A percentile compares a stretch with the other conserved stretches of the same genome.
These are phyloP conservation scores for Plumapathes pennacea DNA, from an alignment of 92 coral and sea anemone genomes.

Conservation along the genomic window DNA sequence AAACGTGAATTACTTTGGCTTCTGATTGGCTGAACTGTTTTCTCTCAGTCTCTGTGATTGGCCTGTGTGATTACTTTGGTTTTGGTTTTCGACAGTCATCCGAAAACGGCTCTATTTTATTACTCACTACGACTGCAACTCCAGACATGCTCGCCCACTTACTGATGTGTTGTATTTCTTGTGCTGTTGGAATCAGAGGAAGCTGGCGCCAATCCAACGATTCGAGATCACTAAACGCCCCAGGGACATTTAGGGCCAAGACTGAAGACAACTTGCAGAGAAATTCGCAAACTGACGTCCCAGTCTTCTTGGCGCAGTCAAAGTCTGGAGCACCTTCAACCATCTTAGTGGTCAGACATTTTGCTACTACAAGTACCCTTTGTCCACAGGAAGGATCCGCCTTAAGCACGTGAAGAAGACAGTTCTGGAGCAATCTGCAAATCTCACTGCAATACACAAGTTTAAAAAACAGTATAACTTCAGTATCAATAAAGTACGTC, in stretches of 20 bases:
- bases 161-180: slow-evolving; percentile 25
- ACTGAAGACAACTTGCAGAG: slow-evolving; percentile 14
- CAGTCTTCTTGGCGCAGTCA: slow-evolving; percentile 4
- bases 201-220: slow-evolving; percentile 53
- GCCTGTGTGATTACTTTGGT: too few relatives aligned
- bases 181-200: slow-evolving; percentile 41
- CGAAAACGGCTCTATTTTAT: too few relatives aligned
- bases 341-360: neutral
- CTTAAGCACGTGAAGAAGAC: slow-evolving; percentile 9
- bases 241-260: slow-evolving; percentile 43
- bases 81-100: too few relatives aligned
- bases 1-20: too few relatives aligned
- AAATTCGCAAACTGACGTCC: slow-evolving; percentile 21
- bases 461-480: too few relatives aligned
- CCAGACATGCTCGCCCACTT: too few relatives aligned
- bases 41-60: too few relatives aligned
- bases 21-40: too few relatives aligned
- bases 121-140: too few relatives aligned
- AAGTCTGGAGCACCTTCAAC: neutral
- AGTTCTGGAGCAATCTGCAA: slow-evolving; percentile 6
- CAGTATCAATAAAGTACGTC: too few relatives aligned
- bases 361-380: slow-evolving; percentile 12
- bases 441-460: too few relatives aligned
- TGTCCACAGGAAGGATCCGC: slow-evolving; percentile 7
- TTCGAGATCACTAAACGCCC: slow-evolving; percentile 33